Conservation (phyloP, 2,113 vertebrate genomes). For the Sminthopsis crassicaudata region DNA sequence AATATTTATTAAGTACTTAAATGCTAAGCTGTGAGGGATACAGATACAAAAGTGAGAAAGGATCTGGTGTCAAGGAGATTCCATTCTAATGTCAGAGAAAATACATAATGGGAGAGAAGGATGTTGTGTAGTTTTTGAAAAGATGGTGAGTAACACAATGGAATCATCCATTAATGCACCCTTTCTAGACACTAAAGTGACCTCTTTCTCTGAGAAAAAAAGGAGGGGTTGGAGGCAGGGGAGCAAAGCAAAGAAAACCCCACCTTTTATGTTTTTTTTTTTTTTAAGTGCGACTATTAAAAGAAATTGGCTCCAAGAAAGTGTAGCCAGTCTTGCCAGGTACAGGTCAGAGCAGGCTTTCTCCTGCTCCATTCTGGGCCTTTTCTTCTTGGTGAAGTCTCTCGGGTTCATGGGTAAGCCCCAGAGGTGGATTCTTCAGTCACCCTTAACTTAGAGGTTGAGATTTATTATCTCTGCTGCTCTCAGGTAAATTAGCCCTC, state of each 20-base stretch:
- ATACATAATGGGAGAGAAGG: neutral
- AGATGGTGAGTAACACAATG: neutral
- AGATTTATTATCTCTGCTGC: constrained; percentile 80
- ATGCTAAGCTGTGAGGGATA: neutral
- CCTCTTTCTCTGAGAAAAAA: neutral
- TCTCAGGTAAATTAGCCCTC: constrained; percentile 71
- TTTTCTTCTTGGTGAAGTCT: neutral
- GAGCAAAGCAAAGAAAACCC: neutral
- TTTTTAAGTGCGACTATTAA: neutral
- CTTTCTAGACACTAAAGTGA: neutral
- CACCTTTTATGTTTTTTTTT: neutral
- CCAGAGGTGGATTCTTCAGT: constrained; percentile 56
- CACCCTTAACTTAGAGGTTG: constrained; percentile 67
- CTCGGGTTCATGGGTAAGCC: constrained; percentile 38
- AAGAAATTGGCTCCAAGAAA: neutral
- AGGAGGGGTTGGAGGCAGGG: neutral
- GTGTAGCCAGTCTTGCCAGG: constrained; percentile 3
- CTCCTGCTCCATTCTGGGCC: accelerated
- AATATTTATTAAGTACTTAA: neutral
- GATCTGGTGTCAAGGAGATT: neutral
- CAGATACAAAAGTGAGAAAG: neutral
- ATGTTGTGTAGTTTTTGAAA: neutral
- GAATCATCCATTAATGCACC: neutral
- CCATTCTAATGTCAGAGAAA: neutral
- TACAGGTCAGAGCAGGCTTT: neutral